Conservation (phyloP, 2,888 invertebrate species). For the Hololepta plana region DNA sequence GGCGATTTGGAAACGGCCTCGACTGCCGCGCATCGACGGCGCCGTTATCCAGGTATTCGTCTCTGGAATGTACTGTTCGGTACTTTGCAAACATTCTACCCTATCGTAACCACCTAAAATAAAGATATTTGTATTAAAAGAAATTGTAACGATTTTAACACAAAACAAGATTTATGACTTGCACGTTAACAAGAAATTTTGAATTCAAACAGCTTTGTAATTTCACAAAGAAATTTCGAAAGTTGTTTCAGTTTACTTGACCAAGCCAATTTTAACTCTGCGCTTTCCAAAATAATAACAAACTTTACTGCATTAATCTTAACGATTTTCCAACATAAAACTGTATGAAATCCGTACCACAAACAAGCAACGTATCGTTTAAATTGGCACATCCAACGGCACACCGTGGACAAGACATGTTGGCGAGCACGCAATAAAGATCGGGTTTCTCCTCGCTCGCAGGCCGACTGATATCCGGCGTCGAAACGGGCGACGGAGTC, state of each 20-base stretch:
- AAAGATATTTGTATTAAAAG: background rate
- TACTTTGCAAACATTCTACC: slow-evolving; percentile 59
- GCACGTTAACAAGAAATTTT: no score
- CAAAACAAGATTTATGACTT: no score
- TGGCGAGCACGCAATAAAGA: slow-evolving; percentile 35
- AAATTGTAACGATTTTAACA: no score
- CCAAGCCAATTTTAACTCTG: no score
- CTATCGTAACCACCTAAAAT: slow-evolving; percentile 58
- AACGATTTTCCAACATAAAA: slow-evolving; percentile 3
- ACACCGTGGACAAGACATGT: slow-evolving; percentile 51
- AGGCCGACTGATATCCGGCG: slow-evolving; percentile 23
- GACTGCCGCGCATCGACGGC: slow-evolving; percentile 51
- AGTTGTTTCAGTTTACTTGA: no score
- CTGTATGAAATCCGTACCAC: no score
- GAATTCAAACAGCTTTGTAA: no score
- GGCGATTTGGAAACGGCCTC: slow-evolving; percentile 65
- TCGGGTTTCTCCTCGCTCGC: slow-evolving; percentile 34
- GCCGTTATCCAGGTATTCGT: slow-evolving; percentile 50
- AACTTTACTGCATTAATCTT: slow-evolving; percentile 4
- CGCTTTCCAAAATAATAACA: no score
- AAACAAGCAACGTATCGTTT: slow-evolving; percentile 52
- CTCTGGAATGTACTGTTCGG: slow-evolving; percentile 54
- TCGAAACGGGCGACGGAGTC: slow-evolving; percentile 26
- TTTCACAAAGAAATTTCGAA: no score
- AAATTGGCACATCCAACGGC: slow-evolving; percentile 58